Base-by-base conservation (phyloP, 2,888 invertebrate genomes). In the Melinaea marsaeus region DNA sequence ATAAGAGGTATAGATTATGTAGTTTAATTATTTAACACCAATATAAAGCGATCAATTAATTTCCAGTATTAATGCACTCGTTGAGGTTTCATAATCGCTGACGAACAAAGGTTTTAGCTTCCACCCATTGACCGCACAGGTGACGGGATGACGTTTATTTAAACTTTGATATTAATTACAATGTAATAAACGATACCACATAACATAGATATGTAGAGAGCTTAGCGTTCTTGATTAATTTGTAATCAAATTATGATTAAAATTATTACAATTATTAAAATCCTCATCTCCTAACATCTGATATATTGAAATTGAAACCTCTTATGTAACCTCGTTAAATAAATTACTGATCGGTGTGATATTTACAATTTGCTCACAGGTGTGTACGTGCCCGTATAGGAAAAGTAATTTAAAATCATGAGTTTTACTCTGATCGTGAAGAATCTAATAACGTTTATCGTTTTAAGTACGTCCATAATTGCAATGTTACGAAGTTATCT, bases 71-170 rank as follows among this genome's bases (percentile, higher is more conserved):
- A 32, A 32, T 51, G 6, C 32, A 32, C 32, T 32, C 7, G 7
- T 51, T 51, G 51, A 32, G 32, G 32, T 51, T 51, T 51, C 7
- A 32, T 51, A 51, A 51, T 32, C 13, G 51, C 32, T n/a, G 32
- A 32, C 32, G 51, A 51, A 51, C 51, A 51, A 51, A 51, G 32
- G 51, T 22, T 51, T 37, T 56, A 51, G 34, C 34, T 51, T 34
- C 57, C 33, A 42, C 56, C 62, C 55, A 63, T 63, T 60, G 51
- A 63, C 60, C 57, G 51, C 57, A 57, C 34, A 57, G 42, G 56
- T 48, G 48, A 34, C 22, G 22, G 51, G 51, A 2, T 59, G 69
- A 71, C 74, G 73, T 74, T 74, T 66, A 69, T 46, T 46, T 67
- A 56, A 69, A 69, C 32, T 51, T 51, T 51, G 51, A 32, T 32